Base-by-base conservation (phyloP, 2,888 invertebrate genomes). In the Cristatella mucedo region DNA sequence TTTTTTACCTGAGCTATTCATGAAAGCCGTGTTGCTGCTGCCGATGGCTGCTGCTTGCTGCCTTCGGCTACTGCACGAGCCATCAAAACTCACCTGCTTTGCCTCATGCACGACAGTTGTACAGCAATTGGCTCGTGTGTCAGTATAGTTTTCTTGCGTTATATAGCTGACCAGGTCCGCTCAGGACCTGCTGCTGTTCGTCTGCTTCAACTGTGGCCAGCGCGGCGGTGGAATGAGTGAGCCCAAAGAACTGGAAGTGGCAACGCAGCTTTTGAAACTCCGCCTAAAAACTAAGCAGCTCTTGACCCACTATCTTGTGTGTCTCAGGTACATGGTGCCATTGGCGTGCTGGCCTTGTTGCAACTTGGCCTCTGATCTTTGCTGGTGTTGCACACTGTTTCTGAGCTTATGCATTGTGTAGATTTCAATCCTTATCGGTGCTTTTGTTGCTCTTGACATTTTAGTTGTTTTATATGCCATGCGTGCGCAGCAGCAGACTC, bases 241-340 rank as follows among this genome's bases (percentile, higher is more conserved):
- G 16, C 67, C 72, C 3, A 68, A 73, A 42, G 83, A 83, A 67
- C 66, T 74, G 21, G 79, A 80, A 56, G 82, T 85, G 21, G 77
- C 93, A 40, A 77, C 80, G 21, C 78, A 80, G 53, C 70, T 95
- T 19, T 80, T 84, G 3, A 82, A 87, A 66, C 80, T 95, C 71
- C 70, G 91, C 33, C 71, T 91, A 46, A 95, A 95, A 69, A 86
- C 85, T 22, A 93, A 93, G 66, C 83, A 83, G 2, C 74, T 89
- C 48, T 78, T 86, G 44, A 82, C 80, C 57, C 79, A 85, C 44
- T 91, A 85, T 63, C 76, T 87, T 58, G 74, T 78, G 30, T 85
- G 87, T 50, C 75, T 91, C 38, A 73, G 72, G 76, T 63, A 48
- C 29, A n/a, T n/a, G n/a, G n/a, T n/a, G n/a, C n/a, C n/a, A n/a